phyloP scores from a whole-genome alignment of 2,888 invertebrate genomes.

The Agrochola circellaris region DNA sequence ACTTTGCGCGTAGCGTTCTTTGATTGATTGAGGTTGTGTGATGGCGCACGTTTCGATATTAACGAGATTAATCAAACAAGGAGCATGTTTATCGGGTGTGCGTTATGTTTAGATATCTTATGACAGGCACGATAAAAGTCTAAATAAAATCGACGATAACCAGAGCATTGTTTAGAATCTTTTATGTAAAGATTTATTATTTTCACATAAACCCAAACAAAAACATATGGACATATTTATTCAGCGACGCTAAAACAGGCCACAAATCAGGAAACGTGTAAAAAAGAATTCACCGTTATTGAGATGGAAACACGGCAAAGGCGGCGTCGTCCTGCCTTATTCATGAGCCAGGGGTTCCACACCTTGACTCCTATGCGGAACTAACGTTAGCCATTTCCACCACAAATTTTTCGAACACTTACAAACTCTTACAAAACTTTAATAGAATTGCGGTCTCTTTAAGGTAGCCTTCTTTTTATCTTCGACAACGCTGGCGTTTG shows the following conservation, averaged over 20 bases:
- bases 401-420: conserved; percentile 78
- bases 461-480: conserved; percentile 59
- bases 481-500: conserved; percentile 40
- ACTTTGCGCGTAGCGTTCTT: conserved; percentile 31
- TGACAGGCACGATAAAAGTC: conserved; percentile 19
- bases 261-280: conserved; percentile 77
- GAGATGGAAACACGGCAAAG: conserved; percentile 80
- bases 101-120: conserved; percentile 16
- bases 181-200: conserved; percentile 22
- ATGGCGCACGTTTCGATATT: conserved; percentile 50
- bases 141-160: conserved; percentile 19
- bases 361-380: conserved; percentile 80
- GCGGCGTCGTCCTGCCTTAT: conserved; percentile 83
- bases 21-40: conserved; percentile 48
- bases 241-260: conserved; percentile 51
- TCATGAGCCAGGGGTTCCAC: conserved; percentile 78
- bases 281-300: conserved; percentile 78
- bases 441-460: conserved; percentile 71
- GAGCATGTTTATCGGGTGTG: conserved; percentile 32
- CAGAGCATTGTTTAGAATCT: neutral
- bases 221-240: conserved; percentile 46
- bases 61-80: conserved; percentile 54
- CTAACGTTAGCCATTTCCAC: conserved; percentile 79
- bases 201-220: conserved; percentile 35
- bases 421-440: conserved; percentile 73